Evolutionary conservation across 2,888 invertebrate genomes (phyloP).

Genomic region (Acanthosepion lycidas): DNA sequence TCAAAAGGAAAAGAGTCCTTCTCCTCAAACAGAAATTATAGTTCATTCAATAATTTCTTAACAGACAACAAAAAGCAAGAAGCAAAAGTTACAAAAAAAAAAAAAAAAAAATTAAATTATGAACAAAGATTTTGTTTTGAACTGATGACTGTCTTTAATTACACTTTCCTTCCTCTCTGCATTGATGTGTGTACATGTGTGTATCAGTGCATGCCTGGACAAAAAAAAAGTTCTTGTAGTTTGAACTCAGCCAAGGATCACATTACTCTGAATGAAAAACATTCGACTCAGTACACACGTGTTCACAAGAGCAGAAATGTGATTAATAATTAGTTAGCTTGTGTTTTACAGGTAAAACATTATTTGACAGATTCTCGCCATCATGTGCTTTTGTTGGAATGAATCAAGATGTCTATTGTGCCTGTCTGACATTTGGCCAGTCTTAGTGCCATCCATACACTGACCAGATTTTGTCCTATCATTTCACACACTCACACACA

Average conservation of each 20-base stretch:
- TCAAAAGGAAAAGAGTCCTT: background rate
- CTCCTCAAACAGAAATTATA: conserved; percentile 9
- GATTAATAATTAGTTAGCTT: background rate
- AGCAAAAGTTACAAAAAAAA: background rate
- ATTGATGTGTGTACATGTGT: background rate
- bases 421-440: too few relatives aligned
- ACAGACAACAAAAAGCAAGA: background rate
- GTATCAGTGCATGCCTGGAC: background rate
- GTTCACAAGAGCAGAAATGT: background rate
- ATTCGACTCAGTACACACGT: background rate
- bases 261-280: background rate
- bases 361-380: background rate
- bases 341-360: background rate
- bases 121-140: conserved; percentile 9
- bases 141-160: background rate
- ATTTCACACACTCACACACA: too few relatives aligned
- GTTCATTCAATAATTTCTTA: background rate
- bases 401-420: too few relatives aligned
- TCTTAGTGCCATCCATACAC: too few relatives aligned
- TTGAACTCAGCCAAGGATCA: background rate
- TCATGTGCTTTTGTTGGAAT: too few relatives aligned
- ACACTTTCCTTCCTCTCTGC: background rate
- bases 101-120: background rate
- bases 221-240: background rate
- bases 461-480: too few relatives aligned